A percentile compares a stretch with the other conserved stretches of the same genome.
phyloP scores from a whole-genome alignment of 2,888 invertebrate species.

The Rhagophthalmus giganteus region DNA sequence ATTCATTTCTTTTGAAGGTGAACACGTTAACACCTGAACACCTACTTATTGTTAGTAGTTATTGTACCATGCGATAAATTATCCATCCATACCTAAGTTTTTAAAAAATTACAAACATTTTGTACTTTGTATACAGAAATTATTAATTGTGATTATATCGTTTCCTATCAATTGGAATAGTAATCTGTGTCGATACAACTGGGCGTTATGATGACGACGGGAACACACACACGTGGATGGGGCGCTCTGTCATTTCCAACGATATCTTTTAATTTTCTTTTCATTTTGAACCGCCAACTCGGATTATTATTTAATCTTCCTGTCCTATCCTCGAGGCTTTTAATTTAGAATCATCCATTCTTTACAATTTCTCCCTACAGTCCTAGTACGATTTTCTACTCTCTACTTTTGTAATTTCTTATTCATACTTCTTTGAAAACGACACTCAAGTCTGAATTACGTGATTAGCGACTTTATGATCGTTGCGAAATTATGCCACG shows the following conservation, averaged over 20 bases:
- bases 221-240: conserved; percentile 22
- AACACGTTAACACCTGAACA: no score
- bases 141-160: no score
- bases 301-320: conserved; percentile 37
- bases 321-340: conserved; percentile 36
- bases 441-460: conserved; percentile 27
- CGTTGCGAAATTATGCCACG: conserved; percentile 10
- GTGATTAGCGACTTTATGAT: conserved; percentile 26
- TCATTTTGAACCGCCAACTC: conserved; percentile 37
- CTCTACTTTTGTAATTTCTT: conserved; percentile 33
- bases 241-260: conserved; percentile 36
- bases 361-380: conserved; percentile 31
- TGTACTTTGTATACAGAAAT: no score
- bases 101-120: no score
- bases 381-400: conserved; percentile 25
- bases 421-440: conserved; percentile 30
- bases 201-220: conserved; percentile 13
- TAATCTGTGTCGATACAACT: conserved; percentile 1
- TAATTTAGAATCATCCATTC: conserved; percentile 42
- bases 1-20: no score
- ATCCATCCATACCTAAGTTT: no score
- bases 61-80: no score
- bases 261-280: conserved; percentile 40
- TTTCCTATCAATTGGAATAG: neutral
- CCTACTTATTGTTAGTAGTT: no score